Conservation (phyloP, 2,888 invertebrate genomes). For the Mimachlamys varia region DNA sequence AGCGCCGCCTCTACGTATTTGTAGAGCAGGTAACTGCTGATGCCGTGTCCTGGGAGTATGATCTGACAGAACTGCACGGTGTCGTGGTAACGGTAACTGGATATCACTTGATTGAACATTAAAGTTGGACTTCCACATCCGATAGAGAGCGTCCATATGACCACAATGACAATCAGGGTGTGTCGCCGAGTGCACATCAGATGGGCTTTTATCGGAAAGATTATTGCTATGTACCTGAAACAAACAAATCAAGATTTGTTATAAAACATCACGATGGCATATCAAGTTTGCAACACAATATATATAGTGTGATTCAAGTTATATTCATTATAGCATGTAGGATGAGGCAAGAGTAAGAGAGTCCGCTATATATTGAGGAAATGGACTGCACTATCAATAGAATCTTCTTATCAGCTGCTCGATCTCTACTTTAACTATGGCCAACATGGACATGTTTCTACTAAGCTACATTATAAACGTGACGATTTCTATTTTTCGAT, state of each 20-base stretch:
- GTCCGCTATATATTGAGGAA: too few relatives aligned
- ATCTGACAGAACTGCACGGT: slow-evolving; percentile 74
- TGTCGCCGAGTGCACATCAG: slow-evolving; percentile 78
- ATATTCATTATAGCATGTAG: too few relatives aligned
- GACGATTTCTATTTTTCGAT: too few relatives aligned
- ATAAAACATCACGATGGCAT: too few relatives aligned
- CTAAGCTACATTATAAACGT: too few relatives aligned
- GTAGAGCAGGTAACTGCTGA: slow-evolving; percentile 66
- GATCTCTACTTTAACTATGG: too few relatives aligned
- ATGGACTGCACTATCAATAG: too few relatives aligned
- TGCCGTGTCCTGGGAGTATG: slow-evolving; percentile 65
- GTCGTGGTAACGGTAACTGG: slow-evolving; percentile 59
- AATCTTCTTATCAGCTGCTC: too few relatives aligned
- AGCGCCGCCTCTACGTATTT: slow-evolving; percentile 79
- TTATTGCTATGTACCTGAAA: slow-evolving; percentile 81
- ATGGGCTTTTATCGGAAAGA: slow-evolving; percentile 81
- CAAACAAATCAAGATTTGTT: slow-evolving; percentile 39
- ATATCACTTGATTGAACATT: slow-evolving; percentile 75
- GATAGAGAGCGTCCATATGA: slow-evolving; percentile 78
- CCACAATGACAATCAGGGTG: slow-evolving; percentile 73
- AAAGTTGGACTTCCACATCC: slow-evolving; percentile 76
- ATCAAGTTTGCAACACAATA: too few relatives aligned
- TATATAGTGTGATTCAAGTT: too few relatives aligned
- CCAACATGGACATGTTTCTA: too few relatives aligned
- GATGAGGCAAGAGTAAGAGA: too few relatives aligned